A percentile compares a stretch with the other conserved stretches of the same genome.
Evolutionary conservation across 2,888 invertebrate genomes (phyloP).

Genomic region (Eristalinus aeneus): DNA sequence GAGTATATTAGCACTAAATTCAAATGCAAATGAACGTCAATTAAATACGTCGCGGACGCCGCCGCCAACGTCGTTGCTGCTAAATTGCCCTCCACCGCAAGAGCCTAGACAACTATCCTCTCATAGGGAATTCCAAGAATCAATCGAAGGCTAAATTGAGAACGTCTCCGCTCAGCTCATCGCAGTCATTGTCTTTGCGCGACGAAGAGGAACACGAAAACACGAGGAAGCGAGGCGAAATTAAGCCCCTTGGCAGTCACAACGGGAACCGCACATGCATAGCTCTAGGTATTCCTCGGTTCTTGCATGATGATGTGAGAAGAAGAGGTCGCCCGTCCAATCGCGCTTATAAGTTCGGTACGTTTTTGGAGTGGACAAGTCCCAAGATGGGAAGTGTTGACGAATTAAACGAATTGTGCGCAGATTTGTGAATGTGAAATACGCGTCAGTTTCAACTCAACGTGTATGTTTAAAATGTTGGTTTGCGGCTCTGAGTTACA

Average conservation of each 20-base stretch:
- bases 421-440: no score
- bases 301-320: not conserved
- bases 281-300: not conserved
- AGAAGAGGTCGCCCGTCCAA: not conserved
- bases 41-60: conserved; percentile 41
- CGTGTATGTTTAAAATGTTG: no score
- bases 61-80: not conserved
- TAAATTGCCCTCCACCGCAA: not conserved
- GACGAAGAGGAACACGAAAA: conserved; percentile 3
- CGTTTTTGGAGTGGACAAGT: not conserved
- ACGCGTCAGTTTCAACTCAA: no score
- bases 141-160: conserved; percentile 67
- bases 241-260: not conserved
- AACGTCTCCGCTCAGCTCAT: conserved; percentile 32
- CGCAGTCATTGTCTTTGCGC: conserved; percentile 17
- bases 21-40: conserved; percentile 64
- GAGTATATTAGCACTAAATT: conserved; percentile 50
- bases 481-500: no score
- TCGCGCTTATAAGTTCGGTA: not conserved
- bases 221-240: conserved; percentile 9
- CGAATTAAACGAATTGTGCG: no score
- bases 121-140: conserved; percentile 66
- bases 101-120: conserved; percentile 43
- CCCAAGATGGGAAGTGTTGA: not conserved
- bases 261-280: not conserved